These are phyloP conservation scores for Eunapius fragilis DNA, from an alignment of 37 sponge, comb jelly and placozoan species.

Conservation along the genomic window DNA sequence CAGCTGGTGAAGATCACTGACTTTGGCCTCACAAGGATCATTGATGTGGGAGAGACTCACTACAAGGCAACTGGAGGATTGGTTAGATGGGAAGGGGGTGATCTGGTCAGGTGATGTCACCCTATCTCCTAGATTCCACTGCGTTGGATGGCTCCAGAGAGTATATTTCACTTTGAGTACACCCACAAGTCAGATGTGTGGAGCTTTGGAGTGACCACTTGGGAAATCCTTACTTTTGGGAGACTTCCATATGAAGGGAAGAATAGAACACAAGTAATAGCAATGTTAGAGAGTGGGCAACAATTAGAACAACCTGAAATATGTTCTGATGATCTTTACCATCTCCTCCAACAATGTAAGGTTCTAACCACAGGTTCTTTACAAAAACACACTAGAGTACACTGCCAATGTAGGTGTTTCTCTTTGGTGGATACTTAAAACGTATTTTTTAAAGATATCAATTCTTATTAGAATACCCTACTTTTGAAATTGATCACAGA, in stretches of 20 bases:
- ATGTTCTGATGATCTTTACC: conserved; percentile 72
- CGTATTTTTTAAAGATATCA: too few species aligned
- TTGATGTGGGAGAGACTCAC: conserved; percentile 78
- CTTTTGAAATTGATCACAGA: too few species aligned
- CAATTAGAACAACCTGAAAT: conserved; percentile 73
- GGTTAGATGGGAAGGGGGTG: conserved; percentile 8
- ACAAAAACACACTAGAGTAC: too few species aligned
- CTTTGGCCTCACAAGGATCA: conserved; percentile 87
- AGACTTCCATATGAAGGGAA: conserved; percentile 55
- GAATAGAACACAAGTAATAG: conserved; percentile 53
- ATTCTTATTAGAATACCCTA: too few species aligned
- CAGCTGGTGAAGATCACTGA: conserved; percentile 90
- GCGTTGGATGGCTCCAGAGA: conserved; percentile 94
- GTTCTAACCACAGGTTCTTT: too few species aligned
- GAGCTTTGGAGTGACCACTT: conserved; percentile 89
- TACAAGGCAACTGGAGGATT: conserved; percentile 73
- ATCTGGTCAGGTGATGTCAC: too few species aligned
- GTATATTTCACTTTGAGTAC: conserved; percentile 57
- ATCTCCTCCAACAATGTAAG: conserved; percentile 71
- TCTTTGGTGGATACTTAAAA: too few species aligned
- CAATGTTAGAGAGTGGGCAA: conserved; percentile 51
- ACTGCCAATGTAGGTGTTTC: too few species aligned
- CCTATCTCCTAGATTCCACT: conserved; percentile 69
- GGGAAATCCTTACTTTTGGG: conserved; percentile 92
- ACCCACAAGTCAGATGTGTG: conserved; percentile 94